Conservation (phyloP, 2,888 invertebrate genomes). For the Gymnosoma rotundatum region DNA sequence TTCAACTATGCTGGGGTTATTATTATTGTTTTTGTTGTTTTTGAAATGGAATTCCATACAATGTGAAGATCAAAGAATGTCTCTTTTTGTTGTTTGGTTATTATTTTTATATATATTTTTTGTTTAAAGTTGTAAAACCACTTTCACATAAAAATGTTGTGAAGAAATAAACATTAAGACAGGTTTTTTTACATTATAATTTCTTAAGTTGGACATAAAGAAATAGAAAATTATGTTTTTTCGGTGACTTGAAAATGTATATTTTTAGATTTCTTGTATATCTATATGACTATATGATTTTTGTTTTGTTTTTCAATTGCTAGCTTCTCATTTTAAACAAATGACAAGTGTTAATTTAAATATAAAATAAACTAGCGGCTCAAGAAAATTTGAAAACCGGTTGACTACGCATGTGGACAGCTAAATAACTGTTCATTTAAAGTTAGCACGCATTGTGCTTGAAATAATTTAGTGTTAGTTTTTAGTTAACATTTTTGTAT, state of each 20-base stretch:
- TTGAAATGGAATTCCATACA: constrained; percentile 32
- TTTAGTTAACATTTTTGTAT: no score
- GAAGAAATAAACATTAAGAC: constrained; percentile 18
- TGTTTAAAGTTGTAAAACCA: constrained; percentile 64
- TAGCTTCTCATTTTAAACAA: no score
- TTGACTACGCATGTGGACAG: no score
- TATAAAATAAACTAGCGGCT: no score
- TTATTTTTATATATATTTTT: neutral
- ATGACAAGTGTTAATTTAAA: no score
- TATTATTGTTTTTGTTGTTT: constrained; percentile 1
- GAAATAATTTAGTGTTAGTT: no score
- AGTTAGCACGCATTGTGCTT: no score
- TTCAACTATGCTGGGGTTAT: neutral
- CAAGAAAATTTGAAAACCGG: no score
- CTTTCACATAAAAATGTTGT: constrained; percentile 64
- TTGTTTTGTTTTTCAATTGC: no score
- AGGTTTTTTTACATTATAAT: constrained; percentile 44
- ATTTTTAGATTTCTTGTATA: no score
- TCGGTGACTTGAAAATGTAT: neutral
- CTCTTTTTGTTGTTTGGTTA: constrained; percentile 19
- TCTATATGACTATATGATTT: no score
- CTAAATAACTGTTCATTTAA: no score
- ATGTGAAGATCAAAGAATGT: constrained; percentile 49
- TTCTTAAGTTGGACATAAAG: constrained; percentile 25
- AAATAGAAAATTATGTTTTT: neutral